A percentile compares a stretch with the other conserved stretches of the same genome.
Evolutionary conservation across 92 coral and sea anemone species (phyloP).

Genomic region (Meandrina meandrites): DNA sequence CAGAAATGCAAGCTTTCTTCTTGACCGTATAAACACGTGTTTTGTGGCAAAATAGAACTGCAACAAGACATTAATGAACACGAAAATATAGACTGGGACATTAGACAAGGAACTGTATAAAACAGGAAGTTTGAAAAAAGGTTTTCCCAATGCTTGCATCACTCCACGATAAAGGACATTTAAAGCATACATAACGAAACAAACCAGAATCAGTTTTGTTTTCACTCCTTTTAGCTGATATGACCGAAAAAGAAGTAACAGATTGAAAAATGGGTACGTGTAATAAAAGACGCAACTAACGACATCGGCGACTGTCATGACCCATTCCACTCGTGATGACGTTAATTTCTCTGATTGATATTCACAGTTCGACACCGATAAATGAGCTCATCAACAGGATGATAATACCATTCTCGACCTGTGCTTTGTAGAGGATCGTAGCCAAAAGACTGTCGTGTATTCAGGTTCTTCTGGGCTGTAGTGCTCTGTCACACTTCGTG

Average conservation of each 20-base stretch:
- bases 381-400: conserved; percentile 28
- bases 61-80: too few species aligned
- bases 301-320: neutral
- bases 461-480: neutral
- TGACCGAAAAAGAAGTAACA: neutral
- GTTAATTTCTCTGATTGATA: neutral
- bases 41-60: too few species aligned
- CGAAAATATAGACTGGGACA: neutral
- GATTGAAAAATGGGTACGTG: neutral
- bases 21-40: too few species aligned
- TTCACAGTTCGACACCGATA: neutral
- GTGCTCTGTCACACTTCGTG: too few species aligned
- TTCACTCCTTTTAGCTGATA: too few species aligned
- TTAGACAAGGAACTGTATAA: too few species aligned
- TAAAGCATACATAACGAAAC: too few species aligned
- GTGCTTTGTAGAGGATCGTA: conserved; percentile 35
- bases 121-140: neutral
- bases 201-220: too few species aligned
- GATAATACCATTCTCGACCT: conserved; percentile 36
- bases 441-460: conserved; percentile 22
- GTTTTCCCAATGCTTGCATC: neutral
- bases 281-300: neutral
- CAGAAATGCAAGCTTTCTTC: too few species aligned
- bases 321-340: neutral
- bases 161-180: too few species aligned